Base-by-base conservation (phyloP, 23 tunicate species). In the Halocynthia roretzi region DNA sequence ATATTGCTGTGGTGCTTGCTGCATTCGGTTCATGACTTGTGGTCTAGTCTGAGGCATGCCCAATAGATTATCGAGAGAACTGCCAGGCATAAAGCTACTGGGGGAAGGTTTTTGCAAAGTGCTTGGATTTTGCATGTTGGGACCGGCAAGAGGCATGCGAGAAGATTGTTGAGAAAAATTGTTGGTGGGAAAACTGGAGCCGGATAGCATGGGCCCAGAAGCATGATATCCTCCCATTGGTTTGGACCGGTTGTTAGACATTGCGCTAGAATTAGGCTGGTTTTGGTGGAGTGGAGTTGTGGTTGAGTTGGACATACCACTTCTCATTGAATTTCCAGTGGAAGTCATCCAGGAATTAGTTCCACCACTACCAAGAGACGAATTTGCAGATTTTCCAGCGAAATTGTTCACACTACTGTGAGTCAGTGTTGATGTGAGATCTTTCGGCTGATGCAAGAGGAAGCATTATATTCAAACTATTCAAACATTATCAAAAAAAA, bases 381-480 rank as follows among this genome's bases (percentile, higher is more conserved):
- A 31, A 31, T 31, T 31, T 4, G 44, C 44, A 31, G 44, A 31
- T 31, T 31, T 31, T 31, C 44, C 44, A 31, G 44, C 44, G 44
- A 31, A 31, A 31, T 31, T 56, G 17, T 23, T 80, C 22, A 79
- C 64, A 62, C 85, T 90, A 51, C 52, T 73, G 68, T 93, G 85
- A 88, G 74, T 87, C 61, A 86, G 53, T 51, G 85, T 78, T 61
- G 98, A 86, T 15, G 98, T 86, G 0, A 93, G 78, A 62, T 86
- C 88, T 79, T 86, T 86, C 5, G 98, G 84, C 84, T 86, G 90
- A 8, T 61, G 31, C 5, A 65, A 65, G 70, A 58, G 64, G 18
- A 60, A 60, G 64, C 18, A 17, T 15, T 60, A 17, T 17, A 60
- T 15, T 15, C 64, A n/a, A 60, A n/a, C 17, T 60, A 15, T 60